Evolutionary conservation across 2,888 invertebrate genomes (phyloP), one percentile per base, ranked within the genome.

Genomic region (Cantharis lateralis): DNA sequence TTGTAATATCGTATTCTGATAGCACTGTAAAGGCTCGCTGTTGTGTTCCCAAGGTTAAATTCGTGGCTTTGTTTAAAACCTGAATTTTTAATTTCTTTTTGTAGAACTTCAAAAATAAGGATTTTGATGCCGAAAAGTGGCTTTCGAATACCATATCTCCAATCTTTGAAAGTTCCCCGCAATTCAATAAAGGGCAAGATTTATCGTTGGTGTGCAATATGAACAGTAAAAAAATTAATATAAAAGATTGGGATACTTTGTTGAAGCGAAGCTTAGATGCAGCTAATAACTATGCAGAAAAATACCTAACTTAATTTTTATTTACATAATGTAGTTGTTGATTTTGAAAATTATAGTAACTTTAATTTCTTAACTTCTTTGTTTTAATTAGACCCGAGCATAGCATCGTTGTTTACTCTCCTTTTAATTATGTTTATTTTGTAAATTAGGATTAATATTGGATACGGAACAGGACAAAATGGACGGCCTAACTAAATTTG

Each of bases 81-180:
- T 20, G n/a, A 2, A 9, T 10, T 66, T 66, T 9, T 66, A 20
- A 24, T 20, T 66, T 74, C 79, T 74, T 76, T 73, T 84, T 87
- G 68, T 83, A 94, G 93, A 88, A 91, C 81, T 86, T 90, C 79
- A 88, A 90, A 74, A 91, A 88, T 10, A 85, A 88, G 10, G 82
- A 87, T 11, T 94, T 95, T 84, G 91, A 91, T 70, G 96, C 95
- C 0, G 88, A 91, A 82, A 89, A 89, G 71, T 96, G 96, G 96
- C 88, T 95, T 87, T 84, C 89, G 68, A 89, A 91, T 79, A 84
- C 87, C 11, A 89, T 94, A 32, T 89, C 91, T 70, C 86, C 89
- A 0, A 90, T 92, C 78, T 93, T 95, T 85, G 87, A 89, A n/a
- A 90, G 92, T 0, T 85, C 87, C 32, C 87, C 91, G 18, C 84